Evolutionary conservation across 37 sponge, comb jelly and placozoan species (phyloP), one percentile per base, ranked within the genome.

Genomic region (Halichondria panicea): DNA sequence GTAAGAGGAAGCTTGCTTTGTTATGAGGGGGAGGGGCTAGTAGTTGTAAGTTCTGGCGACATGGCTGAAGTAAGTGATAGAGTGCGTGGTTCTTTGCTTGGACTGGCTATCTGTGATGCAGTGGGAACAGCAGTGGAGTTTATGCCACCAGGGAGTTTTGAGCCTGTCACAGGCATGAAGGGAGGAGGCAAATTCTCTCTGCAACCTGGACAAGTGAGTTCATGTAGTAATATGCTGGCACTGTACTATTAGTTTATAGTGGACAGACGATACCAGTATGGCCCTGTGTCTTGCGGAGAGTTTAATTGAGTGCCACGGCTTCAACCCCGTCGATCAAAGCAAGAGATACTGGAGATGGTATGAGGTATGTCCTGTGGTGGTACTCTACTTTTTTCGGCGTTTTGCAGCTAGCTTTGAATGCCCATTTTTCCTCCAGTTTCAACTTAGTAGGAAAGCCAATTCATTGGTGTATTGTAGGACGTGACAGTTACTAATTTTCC

Each of bases 201-300:
- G n/a, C 68, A 75, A 19, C 76, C 96, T 22, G 96, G 96, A 31
- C 89, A 92, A 59, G 93, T 88, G 36, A 22, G 82, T 21, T 30
- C 18, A n/a, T n/a, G n/a, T n/a, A n/a, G n/a, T n/a, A n/a, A n/a
- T 48, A 48, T 48, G 15, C 52, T 4, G 57, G 57, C 27, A 9
- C 4, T 56, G 7, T 59, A 59, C 27, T 59, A 59, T 8, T 59
- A 59, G 7, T 59, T n/a, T 60, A 18, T 55, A 95, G 92, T 95
- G 95, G 95, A 95, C 95, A 24, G 95, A 95, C 87, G 92, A 91
- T 62, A 91, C 95, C 31, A 91, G 92, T 36, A 95, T 95, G 95
- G 89, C 83, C 28, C 83, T 95, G 55, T 91, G 91, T 81, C 46
- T 95, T 52, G 91, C 95, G 9, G 95, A 95, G 63, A 95, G 95